These are phyloP conservation scores for Listronotus bonariensis DNA, from an alignment of 1,140 invertebrate genomes.

Conservation along the genomic window DNA sequence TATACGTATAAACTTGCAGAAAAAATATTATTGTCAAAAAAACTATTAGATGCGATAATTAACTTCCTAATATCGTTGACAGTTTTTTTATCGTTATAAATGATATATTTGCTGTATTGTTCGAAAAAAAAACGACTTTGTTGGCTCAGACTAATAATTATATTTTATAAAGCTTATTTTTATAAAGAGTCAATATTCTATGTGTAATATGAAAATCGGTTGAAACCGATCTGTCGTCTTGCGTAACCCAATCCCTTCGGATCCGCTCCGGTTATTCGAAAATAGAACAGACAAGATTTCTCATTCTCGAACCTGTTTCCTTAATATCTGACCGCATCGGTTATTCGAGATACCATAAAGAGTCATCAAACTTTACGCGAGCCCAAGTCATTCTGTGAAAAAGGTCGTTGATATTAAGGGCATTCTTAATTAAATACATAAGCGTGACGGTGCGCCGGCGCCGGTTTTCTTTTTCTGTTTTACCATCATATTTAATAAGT, in stretches of 20 bases:
- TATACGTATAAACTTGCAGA: too few species aligned
- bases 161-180: too few species aligned
- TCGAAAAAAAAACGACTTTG: too few species aligned
- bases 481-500: too few species aligned
- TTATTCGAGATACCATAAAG: conserved; percentile 37
- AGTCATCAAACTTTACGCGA: conserved; percentile 36
- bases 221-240: conserved; percentile 27
- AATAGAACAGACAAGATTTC: conserved; percentile 33
- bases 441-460: conserved; percentile 8
- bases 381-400: conserved; percentile 20
- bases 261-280: conserved; percentile 33
- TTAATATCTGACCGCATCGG: conserved; percentile 38
- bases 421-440: conserved; percentile 25
- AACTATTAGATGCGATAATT: too few species aligned
- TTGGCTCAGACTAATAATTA: too few species aligned
- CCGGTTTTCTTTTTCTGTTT: too few species aligned
- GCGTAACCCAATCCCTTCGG: conserved; percentile 27
- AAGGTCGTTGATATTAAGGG: conserved; percentile 37
- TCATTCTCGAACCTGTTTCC: conserved; percentile 33
- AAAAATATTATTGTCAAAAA: too few species aligned
- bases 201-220: background rate
- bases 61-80: too few species aligned
- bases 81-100: too few species aligned
- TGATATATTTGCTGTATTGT: too few species aligned
- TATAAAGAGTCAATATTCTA: too few species aligned